These are phyloP conservation scores for Parnassius glacialis DNA, from an alignment of 2,888 invertebrate species.

Conservation along the genomic window DNA sequence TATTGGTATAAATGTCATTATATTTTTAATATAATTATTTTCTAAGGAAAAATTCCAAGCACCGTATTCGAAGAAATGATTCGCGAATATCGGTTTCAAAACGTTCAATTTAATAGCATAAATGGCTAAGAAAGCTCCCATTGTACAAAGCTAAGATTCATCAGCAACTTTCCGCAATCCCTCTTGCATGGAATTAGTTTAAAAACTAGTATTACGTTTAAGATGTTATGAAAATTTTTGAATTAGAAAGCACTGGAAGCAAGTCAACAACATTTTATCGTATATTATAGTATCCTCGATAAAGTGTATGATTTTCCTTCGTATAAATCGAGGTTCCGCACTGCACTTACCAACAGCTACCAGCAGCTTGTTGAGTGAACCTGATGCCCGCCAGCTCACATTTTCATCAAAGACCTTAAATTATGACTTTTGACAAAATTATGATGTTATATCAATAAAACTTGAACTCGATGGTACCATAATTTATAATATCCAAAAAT, in stretches of 20 bases:
- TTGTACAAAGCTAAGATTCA: constrained; percentile 2
- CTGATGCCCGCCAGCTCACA: too few species aligned
- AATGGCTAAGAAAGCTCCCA: background rate
- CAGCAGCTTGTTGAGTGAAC: too few species aligned
- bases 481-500: too few species aligned
- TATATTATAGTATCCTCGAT: too few species aligned
- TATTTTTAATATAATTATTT: background rate
- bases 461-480: too few species aligned
- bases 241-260: background rate
- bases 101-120: background rate
- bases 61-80: background rate
- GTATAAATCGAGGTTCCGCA: too few species aligned
- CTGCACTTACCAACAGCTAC: too few species aligned
- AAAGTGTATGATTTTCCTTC: too few species aligned
- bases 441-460: too few species aligned
- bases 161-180: constrained; percentile 6
- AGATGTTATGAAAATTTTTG: background rate
- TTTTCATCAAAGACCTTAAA: too few species aligned
- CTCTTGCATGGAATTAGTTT: constrained; percentile 19
- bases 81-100: background rate
- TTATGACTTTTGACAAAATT: too few species aligned
- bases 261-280: background rate
- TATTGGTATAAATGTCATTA: background rate
- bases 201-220: constrained; percentile 13
- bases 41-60: background rate